These are phyloP conservation scores for Orgyia antiqua DNA, from an alignment of 2,888 invertebrate genomes.

Conservation along the genomic window DNA sequence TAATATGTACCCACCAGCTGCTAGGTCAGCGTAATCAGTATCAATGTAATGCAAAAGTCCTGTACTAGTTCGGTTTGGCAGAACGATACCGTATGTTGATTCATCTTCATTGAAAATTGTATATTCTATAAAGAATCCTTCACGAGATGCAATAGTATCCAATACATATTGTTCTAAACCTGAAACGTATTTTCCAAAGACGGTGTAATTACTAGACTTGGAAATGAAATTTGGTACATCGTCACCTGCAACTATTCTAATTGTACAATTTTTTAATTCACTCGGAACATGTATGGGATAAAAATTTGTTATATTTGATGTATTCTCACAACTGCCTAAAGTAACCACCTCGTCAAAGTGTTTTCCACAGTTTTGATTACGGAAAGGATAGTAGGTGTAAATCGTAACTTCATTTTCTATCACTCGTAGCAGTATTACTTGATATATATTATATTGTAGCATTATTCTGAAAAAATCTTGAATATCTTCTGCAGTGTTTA, in stretches of 20 bases:
- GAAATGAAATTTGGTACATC: conserved; percentile 37
- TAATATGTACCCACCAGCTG: conserved; percentile 39
- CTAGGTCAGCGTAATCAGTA: conserved; percentile 35
- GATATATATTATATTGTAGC: conserved; percentile 32
- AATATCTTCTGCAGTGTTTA: conserved; percentile 18
- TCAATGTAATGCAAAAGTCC: conserved; percentile 39
- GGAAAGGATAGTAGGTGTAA: conserved; percentile 39
- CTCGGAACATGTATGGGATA: conserved; percentile 20
- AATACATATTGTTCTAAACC: conserved; percentile 49
- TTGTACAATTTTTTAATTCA: conserved; percentile 33
- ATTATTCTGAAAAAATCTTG: conserved; percentile 28
- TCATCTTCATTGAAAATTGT: conserved; percentile 15
- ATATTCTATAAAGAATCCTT: conserved; percentile 34
- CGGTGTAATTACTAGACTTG: conserved; percentile 26
- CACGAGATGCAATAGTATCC: conserved; percentile 32
- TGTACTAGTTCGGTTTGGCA: conserved; percentile 40
- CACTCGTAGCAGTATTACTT: conserved; percentile 33
- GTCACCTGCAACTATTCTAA: conserved; percentile 35
- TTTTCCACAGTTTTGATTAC: conserved; percentile 36
- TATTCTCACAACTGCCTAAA: conserved; percentile 32
- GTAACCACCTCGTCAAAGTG: conserved; percentile 22
- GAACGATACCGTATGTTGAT: conserved; percentile 31
- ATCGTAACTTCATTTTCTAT: conserved; percentile 15
- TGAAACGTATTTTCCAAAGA: conserved; percentile 24
- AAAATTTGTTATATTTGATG: conserved; percentile 12